Evolutionary conservation across 37 sponge, comb jelly and placozoan species (phyloP), one percentile per base, ranked within the genome.

Genomic region (Geodia barretti): DNA sequence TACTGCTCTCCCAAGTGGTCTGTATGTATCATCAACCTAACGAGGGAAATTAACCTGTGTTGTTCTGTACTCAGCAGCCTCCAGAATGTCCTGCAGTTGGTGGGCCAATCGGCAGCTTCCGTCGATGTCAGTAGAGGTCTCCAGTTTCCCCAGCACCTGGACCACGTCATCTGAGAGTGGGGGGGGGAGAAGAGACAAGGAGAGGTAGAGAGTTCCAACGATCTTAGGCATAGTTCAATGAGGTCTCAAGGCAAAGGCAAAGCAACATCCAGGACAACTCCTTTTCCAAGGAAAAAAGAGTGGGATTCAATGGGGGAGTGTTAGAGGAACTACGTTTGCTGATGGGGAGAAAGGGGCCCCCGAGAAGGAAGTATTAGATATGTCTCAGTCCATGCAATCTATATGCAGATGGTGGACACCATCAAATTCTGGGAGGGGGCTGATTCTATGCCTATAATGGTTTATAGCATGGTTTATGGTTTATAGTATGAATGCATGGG

Each of bases 151-250:
- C 43, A 84, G 60, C 70, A 92, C 25, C 66, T 84, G 80, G n/a
- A 80, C 75, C 74, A 92, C 30, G 28, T 92, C 89, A 58, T 92
- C 93, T 88, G 42, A n/a, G n/a, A n/a, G n/a, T n/a, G n/a, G n/a
- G n/a, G n/a, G n/a, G n/a, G n/a, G n/a, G n/a, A n/a, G n/a, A n/a
- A n/a, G n/a, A n/a, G n/a, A n/a, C n/a, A n/a, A n/a, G n/a, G n/a
- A n/a, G 25, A 32, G 58, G 63, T 58, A 41, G 24, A 68, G 39
- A 74, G 14, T 25, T 7, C 39, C 4, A 37, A 39, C 8, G 21
- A 63, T n/a, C 14, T 17, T 24, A 29, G 31, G 11, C 69, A 67
- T 24, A 11, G 11, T n/a, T 8, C 4, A 29, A 28, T 19, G 37
- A 72, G n/a, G 0, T 14, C 28, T 28, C 17, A 28, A 23, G 37